phyloP scores from a whole-genome alignment of 2,888 invertebrate genomes.

The Helobdella robusta region DNA sequence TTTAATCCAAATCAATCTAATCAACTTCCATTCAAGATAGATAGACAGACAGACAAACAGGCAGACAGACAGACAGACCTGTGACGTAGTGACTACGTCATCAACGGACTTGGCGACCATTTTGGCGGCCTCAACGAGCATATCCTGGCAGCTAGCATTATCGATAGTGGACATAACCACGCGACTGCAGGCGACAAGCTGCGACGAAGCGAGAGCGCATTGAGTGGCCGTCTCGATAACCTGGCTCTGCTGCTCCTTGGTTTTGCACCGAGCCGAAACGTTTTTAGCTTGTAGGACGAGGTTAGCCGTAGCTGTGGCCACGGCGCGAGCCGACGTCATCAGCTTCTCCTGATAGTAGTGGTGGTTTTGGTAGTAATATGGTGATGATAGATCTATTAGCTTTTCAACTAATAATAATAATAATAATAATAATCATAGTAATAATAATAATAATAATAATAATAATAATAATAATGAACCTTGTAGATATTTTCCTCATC shows the following conservation, averaged over 20 bases:
- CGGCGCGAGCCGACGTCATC: constrained; percentile 84
- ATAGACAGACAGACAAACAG: neutral
- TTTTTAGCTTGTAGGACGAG: constrained; percentile 90
- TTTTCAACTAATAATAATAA: no score
- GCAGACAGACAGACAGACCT: constrained; percentile 34
- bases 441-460: no score
- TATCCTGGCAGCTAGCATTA: constrained; percentile 63
- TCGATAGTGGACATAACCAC: constrained; percentile 57
- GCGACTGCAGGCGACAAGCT: constrained; percentile 91
- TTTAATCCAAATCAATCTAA: neutral
- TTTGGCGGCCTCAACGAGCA: constrained; percentile 79
- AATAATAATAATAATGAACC: neutral
- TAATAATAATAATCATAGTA: no score
- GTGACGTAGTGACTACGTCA: constrained; percentile 63
- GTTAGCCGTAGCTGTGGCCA: constrained; percentile 93
- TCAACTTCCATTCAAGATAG: neutral
- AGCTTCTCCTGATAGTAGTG: constrained; percentile 82
- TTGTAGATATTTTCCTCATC: constrained; percentile 41
- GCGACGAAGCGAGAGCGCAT: constrained; percentile 91
- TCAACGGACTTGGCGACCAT: constrained; percentile 87
- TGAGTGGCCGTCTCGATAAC: constrained; percentile 93
- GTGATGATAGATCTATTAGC: no score
- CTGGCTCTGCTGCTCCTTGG: constrained; percentile 65
- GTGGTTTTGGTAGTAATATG: no score
- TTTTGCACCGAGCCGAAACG: constrained; percentile 75